A percentile compares a stretch with the other conserved stretches of the same genome.
Evolutionary conservation across 1,140 invertebrate species (phyloP).

Genomic region (Hyles vespertilio): DNA sequence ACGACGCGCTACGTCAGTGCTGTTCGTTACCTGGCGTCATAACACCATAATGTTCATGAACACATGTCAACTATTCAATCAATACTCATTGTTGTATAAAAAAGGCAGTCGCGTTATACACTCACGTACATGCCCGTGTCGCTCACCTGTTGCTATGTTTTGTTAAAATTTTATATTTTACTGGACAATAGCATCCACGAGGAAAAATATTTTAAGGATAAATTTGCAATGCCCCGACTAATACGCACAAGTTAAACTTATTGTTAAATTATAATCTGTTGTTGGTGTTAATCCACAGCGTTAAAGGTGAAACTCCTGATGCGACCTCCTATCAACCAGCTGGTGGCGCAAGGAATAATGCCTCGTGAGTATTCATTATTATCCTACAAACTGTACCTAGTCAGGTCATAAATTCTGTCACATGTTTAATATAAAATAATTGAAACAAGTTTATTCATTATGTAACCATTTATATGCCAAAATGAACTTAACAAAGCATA

Average conservation of each 20-base stretch:
- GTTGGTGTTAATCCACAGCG: slow-evolving; percentile 83
- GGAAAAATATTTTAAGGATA: slow-evolving; percentile 7
- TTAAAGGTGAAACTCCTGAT: slow-evolving; percentile 98
- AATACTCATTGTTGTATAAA: slow-evolving; percentile 38
- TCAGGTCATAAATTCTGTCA: too few relatives aligned
- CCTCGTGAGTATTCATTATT: slow-evolving; percentile 89
- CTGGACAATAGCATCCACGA: background rate
- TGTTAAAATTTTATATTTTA: background rate
- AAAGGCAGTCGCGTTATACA: slow-evolving; percentile 24
- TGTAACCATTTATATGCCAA: too few relatives aligned
- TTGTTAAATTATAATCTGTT: background rate
- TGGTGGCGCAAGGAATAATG: slow-evolving; percentile 98
- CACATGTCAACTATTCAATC: slow-evolving; percentile 34
- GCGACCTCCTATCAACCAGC: slow-evolving; percentile 93
- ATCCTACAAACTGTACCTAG: background rate
- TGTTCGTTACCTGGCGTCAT: slow-evolving; percentile 61
- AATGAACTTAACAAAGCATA: too few relatives aligned
- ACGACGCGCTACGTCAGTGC: slow-evolving; percentile 47
- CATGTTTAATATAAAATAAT: too few relatives aligned
- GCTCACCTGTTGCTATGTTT: background rate
- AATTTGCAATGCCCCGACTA: background rate
- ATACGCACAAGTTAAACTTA: too few relatives aligned
- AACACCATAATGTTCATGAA: slow-evolving; percentile 29
- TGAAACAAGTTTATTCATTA: too few relatives aligned
- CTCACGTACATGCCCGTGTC: background rate